Conservation (phyloP, 2,888 invertebrate genomes). For the Acanthosepion lycidas region DNA sequence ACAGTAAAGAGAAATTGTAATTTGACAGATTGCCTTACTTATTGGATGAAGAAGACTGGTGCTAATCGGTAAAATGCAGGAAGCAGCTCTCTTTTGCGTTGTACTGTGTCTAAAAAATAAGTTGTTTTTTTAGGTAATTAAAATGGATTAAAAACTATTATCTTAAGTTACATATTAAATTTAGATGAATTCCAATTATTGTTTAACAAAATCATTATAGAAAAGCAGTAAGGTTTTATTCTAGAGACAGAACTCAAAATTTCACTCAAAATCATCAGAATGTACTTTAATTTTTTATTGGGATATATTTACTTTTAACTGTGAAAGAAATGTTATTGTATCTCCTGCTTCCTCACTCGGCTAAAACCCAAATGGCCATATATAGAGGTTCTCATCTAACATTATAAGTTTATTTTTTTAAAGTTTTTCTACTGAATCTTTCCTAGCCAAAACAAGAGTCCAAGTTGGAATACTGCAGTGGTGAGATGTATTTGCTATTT, state of each 20-base stretch:
- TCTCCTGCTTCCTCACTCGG: too few species aligned
- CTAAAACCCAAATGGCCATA: not conserved
- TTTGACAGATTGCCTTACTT: not conserved
- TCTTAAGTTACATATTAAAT: not conserved
- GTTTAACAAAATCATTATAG: too few species aligned
- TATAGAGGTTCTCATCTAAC: not conserved
- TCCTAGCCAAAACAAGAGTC: not conserved
- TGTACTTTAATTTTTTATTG: too few species aligned
- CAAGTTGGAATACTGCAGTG: not conserved
- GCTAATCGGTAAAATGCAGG: not conserved
- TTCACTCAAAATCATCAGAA: too few species aligned
- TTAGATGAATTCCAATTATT: too few species aligned
- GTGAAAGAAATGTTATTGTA: too few species aligned
- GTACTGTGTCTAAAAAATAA: not conserved
- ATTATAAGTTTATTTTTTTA: not conserved
- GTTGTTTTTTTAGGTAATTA: not conserved
- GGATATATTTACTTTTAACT: too few species aligned
- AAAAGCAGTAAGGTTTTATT: too few species aligned
- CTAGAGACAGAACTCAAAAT: too few species aligned
- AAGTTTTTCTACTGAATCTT: not conserved
- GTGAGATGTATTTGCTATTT: not conserved
- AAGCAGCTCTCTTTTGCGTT: not conserved
- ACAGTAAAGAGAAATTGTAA: not conserved
- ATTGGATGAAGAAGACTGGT: not conserved
- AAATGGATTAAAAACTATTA: not conserved